These are phyloP conservation scores for Drosophila lacertosa DNA, from an alignment of 1,140 invertebrate genomes.

Conservation along the genomic window DNA sequence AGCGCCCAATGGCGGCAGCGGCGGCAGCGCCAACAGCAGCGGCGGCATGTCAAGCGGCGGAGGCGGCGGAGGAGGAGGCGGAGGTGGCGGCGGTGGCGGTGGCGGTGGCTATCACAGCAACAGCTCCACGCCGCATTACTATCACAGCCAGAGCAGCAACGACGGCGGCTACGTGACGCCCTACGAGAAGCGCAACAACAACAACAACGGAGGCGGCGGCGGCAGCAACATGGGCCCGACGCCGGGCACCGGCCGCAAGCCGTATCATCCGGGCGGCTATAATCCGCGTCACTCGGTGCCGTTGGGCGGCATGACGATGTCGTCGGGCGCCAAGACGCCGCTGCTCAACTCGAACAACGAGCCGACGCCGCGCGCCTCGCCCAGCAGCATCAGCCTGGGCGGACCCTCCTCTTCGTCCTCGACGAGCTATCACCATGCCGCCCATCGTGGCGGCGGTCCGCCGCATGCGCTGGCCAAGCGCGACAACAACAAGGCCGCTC, in stretches of 20 bases:
- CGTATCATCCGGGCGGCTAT: slow-evolving; percentile 73
- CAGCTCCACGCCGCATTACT: slow-evolving; percentile 75
- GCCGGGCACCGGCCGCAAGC: slow-evolving; percentile 44
- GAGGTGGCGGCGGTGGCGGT: slow-evolving; percentile 9
- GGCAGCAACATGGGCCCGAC: too few relatives aligned
- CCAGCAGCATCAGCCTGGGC: slow-evolving; percentile 64
- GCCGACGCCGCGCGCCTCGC: slow-evolving; percentile 72
- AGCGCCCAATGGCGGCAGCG: slow-evolving; percentile 47
- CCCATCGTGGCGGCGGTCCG: slow-evolving; percentile 55
- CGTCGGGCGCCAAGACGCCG: slow-evolving; percentile 61
- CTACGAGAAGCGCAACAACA: slow-evolving; percentile 81
- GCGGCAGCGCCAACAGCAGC: slow-evolving; percentile 12
- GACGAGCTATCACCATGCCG: slow-evolving; percentile 49
- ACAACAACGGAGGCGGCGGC: slow-evolving; percentile 20
- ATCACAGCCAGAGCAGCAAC: slow-evolving; percentile 64
- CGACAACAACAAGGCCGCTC: slow-evolving; percentile 68
- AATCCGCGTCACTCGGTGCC: slow-evolving; percentile 69
- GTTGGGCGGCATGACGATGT: slow-evolving; percentile 51
- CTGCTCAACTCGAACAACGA: slow-evolving; percentile 73
- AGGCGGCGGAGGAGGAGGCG: slow-evolving; percentile 20
- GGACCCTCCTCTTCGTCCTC: slow-evolving; percentile 26
- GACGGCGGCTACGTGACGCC: slow-evolving; percentile 47
- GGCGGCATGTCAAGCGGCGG: slow-evolving; percentile 24
- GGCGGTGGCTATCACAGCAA: slow-evolving; percentile 69
- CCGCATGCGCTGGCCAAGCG: slow-evolving; percentile 66